phyloP scores from a whole-genome alignment of 2,113 vertebrate species.

The Danionella cerebrum region DNA sequence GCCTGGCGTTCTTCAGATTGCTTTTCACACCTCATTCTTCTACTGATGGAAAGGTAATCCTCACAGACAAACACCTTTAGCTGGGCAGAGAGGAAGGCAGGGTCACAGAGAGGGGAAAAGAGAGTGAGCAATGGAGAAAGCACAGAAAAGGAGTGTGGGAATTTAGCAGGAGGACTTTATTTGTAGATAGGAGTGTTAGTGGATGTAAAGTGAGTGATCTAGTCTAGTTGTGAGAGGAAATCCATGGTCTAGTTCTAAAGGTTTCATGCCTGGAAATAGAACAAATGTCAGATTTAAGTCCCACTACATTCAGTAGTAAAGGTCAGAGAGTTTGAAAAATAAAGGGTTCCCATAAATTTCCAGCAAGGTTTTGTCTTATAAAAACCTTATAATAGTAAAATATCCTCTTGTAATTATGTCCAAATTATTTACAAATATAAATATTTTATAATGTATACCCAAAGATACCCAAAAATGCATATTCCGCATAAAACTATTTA shows the following conservation, averaged over 20 bases:
- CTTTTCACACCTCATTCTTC: slow-evolving; percentile 64
- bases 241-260: not conserved
- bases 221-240: not conserved
- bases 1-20: slow-evolving; percentile 53
- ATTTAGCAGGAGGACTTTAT: slow-evolving; percentile 5
- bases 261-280: not conserved
- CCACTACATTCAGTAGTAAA: too few relatives aligned
- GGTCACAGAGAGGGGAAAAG: slow-evolving; percentile 12
- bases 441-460: too few relatives aligned
- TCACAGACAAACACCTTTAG: slow-evolving; percentile 47
- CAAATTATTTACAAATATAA: too few relatives aligned
- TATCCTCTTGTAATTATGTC: too few relatives aligned
- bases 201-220: not conserved
- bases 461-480: too few relatives aligned
- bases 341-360: too few relatives aligned
- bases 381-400: too few relatives aligned
- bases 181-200: not conserved
- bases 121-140: not conserved
- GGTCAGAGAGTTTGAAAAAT: too few relatives aligned
- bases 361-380: too few relatives aligned
- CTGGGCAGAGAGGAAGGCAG: slow-evolving; percentile 8
- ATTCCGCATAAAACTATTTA: too few relatives aligned
- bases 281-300: not conserved
- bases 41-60: slow-evolving; percentile 60
- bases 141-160: not conserved